Percentiles rank a stretch among this genome's conserved stretches.
Conservation (phyloP, 2,113 vertebrate species). For the Pimephales promelas region DNA sequence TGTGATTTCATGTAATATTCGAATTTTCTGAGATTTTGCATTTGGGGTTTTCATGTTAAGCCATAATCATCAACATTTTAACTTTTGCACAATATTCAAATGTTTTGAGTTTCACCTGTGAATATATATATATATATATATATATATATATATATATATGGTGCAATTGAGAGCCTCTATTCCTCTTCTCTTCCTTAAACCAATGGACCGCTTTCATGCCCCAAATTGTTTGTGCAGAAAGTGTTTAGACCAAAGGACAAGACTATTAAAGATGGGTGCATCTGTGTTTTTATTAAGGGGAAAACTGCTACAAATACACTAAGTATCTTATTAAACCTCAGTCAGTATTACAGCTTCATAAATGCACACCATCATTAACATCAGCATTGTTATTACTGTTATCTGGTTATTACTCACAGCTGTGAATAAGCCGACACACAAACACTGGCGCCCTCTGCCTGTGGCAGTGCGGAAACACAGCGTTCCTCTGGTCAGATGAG, state of each 20-base stretch:
- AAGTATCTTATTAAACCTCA: conserved; percentile 63
- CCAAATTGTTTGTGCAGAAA: neutral
- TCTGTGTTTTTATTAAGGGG: conserved; percentile 64
- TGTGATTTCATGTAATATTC: too few species aligned
- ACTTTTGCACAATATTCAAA: too few species aligned
- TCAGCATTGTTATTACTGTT: conserved; percentile 51
- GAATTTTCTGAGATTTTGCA: too few species aligned
- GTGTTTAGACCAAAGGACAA: neutral
- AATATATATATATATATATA: too few species aligned
- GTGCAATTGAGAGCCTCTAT: too few species aligned
- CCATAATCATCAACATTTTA: too few species aligned
- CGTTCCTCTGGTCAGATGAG: neutral
- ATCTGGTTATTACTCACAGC: conserved; percentile 38
- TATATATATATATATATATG: too few species aligned
- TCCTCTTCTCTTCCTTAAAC: neutral
- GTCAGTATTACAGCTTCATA: conserved; percentile 61
- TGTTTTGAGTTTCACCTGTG: too few species aligned
- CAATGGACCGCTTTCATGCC: neutral
- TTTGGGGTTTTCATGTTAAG: too few species aligned
- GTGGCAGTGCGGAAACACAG: neutral
- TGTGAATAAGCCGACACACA: conserved; percentile 41
- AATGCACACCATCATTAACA: conserved; percentile 52
- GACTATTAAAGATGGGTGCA: conserved; percentile 17
- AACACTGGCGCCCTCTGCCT: conserved; percentile 13
- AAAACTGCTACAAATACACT: conserved; percentile 67